A percentile compares a stretch with the other conserved stretches of the same genome.
Evolutionary conservation across 92 coral and sea anemone species (phyloP).

Genomic region (Epizoanthus fatuus): DNA sequence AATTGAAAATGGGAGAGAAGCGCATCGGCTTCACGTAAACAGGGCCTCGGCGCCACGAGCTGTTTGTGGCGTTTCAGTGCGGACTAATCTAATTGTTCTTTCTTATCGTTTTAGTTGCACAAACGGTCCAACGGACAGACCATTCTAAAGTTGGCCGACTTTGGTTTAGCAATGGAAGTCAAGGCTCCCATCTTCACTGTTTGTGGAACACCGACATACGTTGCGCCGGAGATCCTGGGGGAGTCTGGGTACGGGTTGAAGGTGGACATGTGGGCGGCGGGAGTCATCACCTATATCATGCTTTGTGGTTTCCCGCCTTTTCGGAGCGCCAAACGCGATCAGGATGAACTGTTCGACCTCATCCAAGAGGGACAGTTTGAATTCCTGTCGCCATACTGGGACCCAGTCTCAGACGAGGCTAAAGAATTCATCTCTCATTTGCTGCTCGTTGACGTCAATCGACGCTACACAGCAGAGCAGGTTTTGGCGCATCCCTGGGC

Average conservation of each 20-base stretch:
- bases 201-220: slow-evolving; percentile 99
- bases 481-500: slow-evolving; percentile 91
- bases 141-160: slow-evolving; percentile 94
- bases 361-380: slow-evolving; percentile 93
- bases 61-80: neutral
- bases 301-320: slow-evolving; percentile 99
- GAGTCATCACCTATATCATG: slow-evolving; percentile 98
- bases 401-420: slow-evolving; percentile 83
- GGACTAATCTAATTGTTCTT: neutral
- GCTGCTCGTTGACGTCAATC: slow-evolving; percentile 78
- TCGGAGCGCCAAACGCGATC: slow-evolving; percentile 97
- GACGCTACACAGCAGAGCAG: slow-evolving; percentile 85
- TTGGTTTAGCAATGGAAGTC: slow-evolving; percentile 96
- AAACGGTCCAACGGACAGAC: slow-evolving; percentile 83
- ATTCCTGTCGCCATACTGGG: slow-evolving; percentile 98
- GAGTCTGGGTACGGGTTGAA: slow-evolving; percentile 97
- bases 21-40: neutral
- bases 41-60: neutral
- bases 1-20: too few species aligned
- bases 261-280: slow-evolving; percentile 99
- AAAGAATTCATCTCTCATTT: slow-evolving; percentile 89
- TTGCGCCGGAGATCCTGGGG: slow-evolving; percentile 98
- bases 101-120: slow-evolving; percentile 75
- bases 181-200: slow-evolving; percentile 93
- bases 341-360: slow-evolving; percentile 95